Conservation (phyloP, 2,797 vertebrate species). For the Esox lucius region DNA sequence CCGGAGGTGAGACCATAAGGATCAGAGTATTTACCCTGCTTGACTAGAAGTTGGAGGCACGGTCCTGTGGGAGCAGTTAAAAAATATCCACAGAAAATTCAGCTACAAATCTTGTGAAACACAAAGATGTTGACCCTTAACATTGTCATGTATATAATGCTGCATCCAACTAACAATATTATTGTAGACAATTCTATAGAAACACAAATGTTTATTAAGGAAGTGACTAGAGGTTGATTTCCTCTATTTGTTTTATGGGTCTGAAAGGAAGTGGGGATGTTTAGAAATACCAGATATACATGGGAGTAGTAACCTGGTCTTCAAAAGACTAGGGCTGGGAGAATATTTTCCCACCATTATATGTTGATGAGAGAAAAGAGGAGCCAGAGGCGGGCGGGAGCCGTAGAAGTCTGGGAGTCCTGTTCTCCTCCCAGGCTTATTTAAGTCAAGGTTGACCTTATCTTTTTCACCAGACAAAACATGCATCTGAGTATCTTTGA, state of each 20-base stretch:
- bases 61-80: slow-evolving; percentile 35
- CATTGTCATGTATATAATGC: neutral
- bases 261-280: slow-evolving; percentile 24
- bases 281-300: slow-evolving; percentile 41
- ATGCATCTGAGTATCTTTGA: slow-evolving; percentile 13
- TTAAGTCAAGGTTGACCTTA: slow-evolving; percentile 17
- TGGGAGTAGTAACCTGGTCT: slow-evolving; percentile 51
- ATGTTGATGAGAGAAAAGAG: slow-evolving; percentile 39
- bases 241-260: slow-evolving; percentile 67
- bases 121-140: slow-evolving; percentile 21
- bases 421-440: slow-evolving; percentile 33
- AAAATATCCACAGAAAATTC: slow-evolving; percentile 40
- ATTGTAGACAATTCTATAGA: slow-evolving; percentile 38
- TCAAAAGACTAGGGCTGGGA: slow-evolving; percentile 41
- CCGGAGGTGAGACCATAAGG: slow-evolving; percentile 58
- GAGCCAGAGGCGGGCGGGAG: slow-evolving; percentile 23
- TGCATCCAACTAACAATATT: slow-evolving; percentile 23
- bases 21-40: slow-evolving; percentile 57
- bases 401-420: slow-evolving; percentile 8
- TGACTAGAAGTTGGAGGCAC: slow-evolving; percentile 14
- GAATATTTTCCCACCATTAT: slow-evolving; percentile 67
- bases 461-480: neutral
- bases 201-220: slow-evolving; percentile 34
- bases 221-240: slow-evolving; percentile 57
- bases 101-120: slow-evolving; percentile 43